Conservation (phyloP, 64 coral and sea anemone genomes). For the Anthopleura sola region DNA sequence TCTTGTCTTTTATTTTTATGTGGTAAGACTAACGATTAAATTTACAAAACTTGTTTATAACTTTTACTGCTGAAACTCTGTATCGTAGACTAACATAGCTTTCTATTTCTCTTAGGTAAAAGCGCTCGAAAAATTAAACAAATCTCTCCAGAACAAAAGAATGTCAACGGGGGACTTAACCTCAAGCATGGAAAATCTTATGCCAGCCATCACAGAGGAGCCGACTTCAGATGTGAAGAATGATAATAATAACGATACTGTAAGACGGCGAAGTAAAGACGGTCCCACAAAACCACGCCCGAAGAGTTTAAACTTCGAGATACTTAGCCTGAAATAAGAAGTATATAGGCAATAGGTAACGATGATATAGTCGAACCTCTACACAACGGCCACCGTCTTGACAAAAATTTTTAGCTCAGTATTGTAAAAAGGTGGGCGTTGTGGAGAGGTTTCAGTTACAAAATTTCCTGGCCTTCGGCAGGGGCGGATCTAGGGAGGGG, state of each 20-base stretch:
- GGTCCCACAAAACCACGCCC: constrained; percentile 13
- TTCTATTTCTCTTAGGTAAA: constrained; percentile 17
- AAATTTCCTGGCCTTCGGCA: too few relatives aligned
- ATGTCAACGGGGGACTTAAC: constrained; percentile 10
- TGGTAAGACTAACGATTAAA: too few relatives aligned
- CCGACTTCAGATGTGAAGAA: not conserved
- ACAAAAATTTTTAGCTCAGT: too few relatives aligned
- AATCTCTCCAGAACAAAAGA: constrained; percentile 26
- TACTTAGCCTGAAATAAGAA: not conserved
- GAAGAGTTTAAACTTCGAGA: constrained; percentile 64
- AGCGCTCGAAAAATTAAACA: constrained; percentile 60
- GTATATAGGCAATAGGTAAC: not conserved
- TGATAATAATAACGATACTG: constrained; percentile 10
- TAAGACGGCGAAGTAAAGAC: not conserved
- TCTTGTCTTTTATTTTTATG: too few relatives aligned
- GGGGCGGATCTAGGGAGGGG: too few relatives aligned
- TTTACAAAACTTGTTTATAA: too few relatives aligned
- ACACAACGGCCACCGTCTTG: too few relatives aligned
- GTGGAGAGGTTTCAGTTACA: too few relatives aligned
- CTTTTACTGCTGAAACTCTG: too few relatives aligned
- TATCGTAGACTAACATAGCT: too few relatives aligned
- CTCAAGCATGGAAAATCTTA: constrained; percentile 36
- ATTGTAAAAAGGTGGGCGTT: too few relatives aligned
- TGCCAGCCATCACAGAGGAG: constrained; percentile 16
- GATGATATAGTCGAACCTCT: too few relatives aligned